Evolutionary conservation across 2,113 vertebrate species (phyloP).

Genomic region (Amblyopsis rosae): DNA sequence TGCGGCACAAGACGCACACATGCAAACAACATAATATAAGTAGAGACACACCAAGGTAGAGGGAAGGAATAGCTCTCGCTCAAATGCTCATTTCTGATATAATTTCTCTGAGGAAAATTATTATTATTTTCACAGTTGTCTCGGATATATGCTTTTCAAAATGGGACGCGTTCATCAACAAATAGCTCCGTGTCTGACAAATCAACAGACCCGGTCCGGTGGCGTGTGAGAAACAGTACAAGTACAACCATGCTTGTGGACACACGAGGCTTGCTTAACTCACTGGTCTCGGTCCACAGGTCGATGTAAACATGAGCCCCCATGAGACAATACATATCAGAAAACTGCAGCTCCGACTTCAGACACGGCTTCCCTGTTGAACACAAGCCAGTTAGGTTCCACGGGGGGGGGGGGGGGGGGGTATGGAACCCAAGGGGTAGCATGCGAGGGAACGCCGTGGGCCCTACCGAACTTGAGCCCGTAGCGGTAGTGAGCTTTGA

Average conservation of each 20-base stretch:
- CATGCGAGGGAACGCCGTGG: not conserved
- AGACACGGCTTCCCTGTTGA: constrained; percentile 84
- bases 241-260: no score
- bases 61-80: not conserved
- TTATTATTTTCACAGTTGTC: no score
- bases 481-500: constrained; percentile 89
- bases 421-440: no score
- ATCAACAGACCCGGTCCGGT: no score
- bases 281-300: constrained; percentile 90
- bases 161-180: no score
- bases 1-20: constrained; percentile 53
- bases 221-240: not conserved
- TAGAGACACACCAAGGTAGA: not conserved
- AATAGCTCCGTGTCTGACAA: no score
- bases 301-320: constrained; percentile 93
- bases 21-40: not conserved
- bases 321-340: constrained; percentile 96
- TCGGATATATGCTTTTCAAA: no score
- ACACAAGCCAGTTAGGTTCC: not conserved
- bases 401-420: not conserved
- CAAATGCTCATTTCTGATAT: no score
- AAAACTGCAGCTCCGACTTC: constrained; percentile 97
- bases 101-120: no score
- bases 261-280: constrained; percentile 18
- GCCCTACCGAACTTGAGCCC: constrained; percentile 91